A percentile compares a stretch with the other conserved stretches of the same genome.
These are phyloP conservation scores for Microtus obscurus DNA, from an alignment of 2,797 vertebrate genomes.

Conservation along the genomic window DNA sequence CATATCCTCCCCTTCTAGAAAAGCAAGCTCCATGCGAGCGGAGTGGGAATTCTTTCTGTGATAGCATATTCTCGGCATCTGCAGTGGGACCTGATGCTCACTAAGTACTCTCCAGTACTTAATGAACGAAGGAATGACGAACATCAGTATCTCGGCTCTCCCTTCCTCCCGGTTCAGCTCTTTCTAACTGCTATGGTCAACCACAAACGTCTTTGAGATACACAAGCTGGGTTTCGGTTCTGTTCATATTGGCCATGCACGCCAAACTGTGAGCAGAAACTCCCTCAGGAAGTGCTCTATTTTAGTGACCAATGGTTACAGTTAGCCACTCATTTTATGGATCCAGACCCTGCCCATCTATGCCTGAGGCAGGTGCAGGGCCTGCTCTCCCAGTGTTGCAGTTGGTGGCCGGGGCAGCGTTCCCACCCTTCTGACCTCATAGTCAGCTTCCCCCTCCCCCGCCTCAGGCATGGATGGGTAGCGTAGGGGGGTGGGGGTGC, in stretches of 20 bases:
- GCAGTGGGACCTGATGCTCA: neutral
- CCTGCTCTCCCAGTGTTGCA: too few species aligned
- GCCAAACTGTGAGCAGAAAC: slow-evolving; percentile 4
- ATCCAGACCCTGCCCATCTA: neutral
- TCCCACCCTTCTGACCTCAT: too few species aligned
- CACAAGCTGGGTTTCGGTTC: neutral
- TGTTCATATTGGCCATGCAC: neutral
- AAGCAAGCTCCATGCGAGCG: neutral
- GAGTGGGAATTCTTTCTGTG: neutral
- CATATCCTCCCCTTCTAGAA: neutral
- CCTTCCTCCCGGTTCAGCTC: neutral
- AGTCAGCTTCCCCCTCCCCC: too few species aligned
- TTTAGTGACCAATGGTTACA: neutral
- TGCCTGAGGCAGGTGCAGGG: too few species aligned
- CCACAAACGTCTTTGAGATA: neutral
- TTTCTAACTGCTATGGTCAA: neutral
- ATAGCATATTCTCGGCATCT: neutral
- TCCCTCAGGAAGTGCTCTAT: neutral
- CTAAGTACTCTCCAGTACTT: neutral
- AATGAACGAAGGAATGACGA: neutral
- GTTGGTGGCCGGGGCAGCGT: too few species aligned
- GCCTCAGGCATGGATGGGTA: too few species aligned
- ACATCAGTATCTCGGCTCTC: neutral
- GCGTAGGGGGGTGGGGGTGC: too few species aligned
- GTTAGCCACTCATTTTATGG: neutral